Percentiles rank a stretch among this genome's conserved stretches.
Evolutionary conservation across 2,888 invertebrate genomes (phyloP).

Genomic region (Thelaira solivaga): DNA sequence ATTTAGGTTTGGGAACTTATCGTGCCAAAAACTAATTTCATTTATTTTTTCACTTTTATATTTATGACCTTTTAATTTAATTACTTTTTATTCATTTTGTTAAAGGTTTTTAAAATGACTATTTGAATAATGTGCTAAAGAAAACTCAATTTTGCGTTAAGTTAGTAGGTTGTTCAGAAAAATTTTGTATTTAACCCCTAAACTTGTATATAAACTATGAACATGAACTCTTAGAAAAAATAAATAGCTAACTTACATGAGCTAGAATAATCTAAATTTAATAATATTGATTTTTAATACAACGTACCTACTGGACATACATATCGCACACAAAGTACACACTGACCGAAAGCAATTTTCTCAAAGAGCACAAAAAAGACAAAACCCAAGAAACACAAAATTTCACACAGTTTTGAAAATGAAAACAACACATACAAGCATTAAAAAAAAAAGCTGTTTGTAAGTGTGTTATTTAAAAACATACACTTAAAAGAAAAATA

Average conservation of each 20-base stretch:
- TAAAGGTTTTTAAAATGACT: background rate
- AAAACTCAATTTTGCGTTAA: too few species aligned
- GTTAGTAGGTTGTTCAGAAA: too few species aligned
- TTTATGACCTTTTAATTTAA: too few species aligned
- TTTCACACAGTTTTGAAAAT: conserved; percentile 21
- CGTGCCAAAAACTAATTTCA: too few species aligned
- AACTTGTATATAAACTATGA: background rate
- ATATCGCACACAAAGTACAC: background rate
- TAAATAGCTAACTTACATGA: background rate
- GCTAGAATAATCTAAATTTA: conserved; percentile 40
- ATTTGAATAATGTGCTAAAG: background rate
- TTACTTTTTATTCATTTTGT: too few species aligned
- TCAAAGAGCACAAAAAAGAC: background rate
- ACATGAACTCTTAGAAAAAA: conserved; percentile 11
- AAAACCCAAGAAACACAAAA: conserved; percentile 8
- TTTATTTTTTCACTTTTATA: too few species aligned
- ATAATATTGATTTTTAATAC: conserved; percentile 56
- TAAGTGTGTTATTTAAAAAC: conserved; percentile 1
- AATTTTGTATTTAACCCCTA: background rate
- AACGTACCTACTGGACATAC: background rate
- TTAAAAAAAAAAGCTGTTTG: background rate
- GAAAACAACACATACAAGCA: background rate
- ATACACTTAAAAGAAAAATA: background rate
- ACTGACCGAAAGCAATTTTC: conserved; percentile 1
- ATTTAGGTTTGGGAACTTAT: too few species aligned